Evolutionary conservation across 1,140 invertebrate species (phyloP), one percentile per base, ranked within the genome.

Genomic region (Cotesia chilonis): DNA sequence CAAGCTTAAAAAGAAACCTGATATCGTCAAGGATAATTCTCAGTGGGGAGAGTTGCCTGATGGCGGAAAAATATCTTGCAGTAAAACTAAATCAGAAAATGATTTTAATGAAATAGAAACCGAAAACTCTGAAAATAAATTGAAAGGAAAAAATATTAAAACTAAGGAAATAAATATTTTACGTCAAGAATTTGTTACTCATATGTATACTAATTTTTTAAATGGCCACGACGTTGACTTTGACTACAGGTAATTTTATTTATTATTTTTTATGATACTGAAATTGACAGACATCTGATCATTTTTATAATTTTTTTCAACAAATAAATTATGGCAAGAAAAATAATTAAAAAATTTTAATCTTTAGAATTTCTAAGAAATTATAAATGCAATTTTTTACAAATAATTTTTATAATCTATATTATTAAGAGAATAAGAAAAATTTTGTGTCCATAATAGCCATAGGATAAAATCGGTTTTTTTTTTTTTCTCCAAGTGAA

Each of bases 191-290:
- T 98, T 97, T 84, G 85, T 94, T 12, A 92, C 92, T 52, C 90
- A 93, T 74, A 98, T 98, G 96, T 94, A 96, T 82, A 89, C 92
- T 77, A 92, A 90, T 81, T 98, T 98, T 85, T 81, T 98, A 37
- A 89, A 92, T 77, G 96, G 96, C 0, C 91, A 92, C 80, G 96
- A 98, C 86, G 76, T 79, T 55, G 91, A 94, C 77, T 94, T 95
- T 89, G 94, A 97, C 85, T 98, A 98, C 78, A 88, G 87, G 89
- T 90, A 80, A 70, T 70, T 74, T 55, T 60, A 41, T 38, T 41
- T 37, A 68, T 14, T 35, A 37, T 68, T 55, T 28, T 28, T 28
- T 28, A 28, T 28, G 28, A 28, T 28, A 28, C 28, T 28, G 28
- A 28, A 28, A 28, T 28, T 28, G 28, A 28, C 1, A 28, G 28